These are phyloP conservation scores for Onychomys leucogaster DNA, from an alignment of 2,797 vertebrate genomes.

Conservation along the genomic window DNA sequence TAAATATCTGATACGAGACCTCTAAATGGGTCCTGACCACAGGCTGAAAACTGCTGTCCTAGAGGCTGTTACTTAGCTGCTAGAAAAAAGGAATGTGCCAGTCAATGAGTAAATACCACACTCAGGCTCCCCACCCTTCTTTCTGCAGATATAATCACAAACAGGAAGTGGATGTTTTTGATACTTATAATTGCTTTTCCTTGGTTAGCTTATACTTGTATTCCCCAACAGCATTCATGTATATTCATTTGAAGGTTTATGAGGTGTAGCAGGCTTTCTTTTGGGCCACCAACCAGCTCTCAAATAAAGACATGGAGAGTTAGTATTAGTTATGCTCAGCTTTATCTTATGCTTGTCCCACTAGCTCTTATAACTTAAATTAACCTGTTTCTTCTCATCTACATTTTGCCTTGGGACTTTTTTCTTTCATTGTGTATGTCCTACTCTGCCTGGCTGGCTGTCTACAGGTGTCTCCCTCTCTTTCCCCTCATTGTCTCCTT, in stretches of 20 bases:
- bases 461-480: background rate
- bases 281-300: background rate
- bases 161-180: constrained; percentile 30
- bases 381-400: background rate
- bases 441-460: background rate
- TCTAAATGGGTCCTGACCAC: background rate
- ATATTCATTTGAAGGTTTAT: constrained; percentile 58
- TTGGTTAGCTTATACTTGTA: background rate
- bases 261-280: background rate
- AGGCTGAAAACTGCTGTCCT: background rate
- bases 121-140: background rate
- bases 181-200: constrained; percentile 4
- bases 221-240: constrained; percentile 23
- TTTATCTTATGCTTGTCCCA: background rate
- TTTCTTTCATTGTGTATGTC: background rate
- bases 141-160: constrained; percentile 31
- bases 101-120: background rate
- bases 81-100: background rate
- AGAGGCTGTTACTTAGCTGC: constrained; percentile 48
- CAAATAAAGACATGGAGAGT: background rate
- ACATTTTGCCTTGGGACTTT: background rate
- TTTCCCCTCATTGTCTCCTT: background rate
- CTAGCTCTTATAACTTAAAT: background rate
- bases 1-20: background rate
- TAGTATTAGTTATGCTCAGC: background rate